These are phyloP conservation scores for Zaprionus davidi DNA, from an alignment of 1,140 invertebrate species.

Conservation along the genomic window DNA sequence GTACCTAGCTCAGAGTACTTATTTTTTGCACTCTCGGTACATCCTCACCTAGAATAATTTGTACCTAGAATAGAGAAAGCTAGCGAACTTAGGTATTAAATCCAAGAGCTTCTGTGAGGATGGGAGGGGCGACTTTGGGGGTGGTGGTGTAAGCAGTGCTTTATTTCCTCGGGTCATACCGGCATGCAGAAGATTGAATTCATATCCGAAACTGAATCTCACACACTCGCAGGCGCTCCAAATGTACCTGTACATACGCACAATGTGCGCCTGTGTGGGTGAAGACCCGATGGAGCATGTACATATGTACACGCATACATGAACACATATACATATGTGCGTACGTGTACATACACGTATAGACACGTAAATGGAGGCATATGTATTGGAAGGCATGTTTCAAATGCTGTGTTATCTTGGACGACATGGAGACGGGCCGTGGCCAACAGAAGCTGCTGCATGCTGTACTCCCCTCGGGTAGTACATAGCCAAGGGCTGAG, in stretches of 20 bases:
- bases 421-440: slow-evolving; percentile 58
- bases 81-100: background rate
- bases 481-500: slow-evolving; percentile 84
- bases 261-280: slow-evolving; percentile 6
- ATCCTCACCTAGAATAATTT: background rate
- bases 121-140: slow-evolving; percentile 7
- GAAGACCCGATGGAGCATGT: slow-evolving; percentile 30
- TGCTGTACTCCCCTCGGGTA: slow-evolving; percentile 83
- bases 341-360: slow-evolving; percentile 33
- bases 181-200: slow-evolving; percentile 53
- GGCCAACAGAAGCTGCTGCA: slow-evolving; percentile 83
- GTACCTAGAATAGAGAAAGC: background rate
- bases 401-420: slow-evolving; percentile 75
- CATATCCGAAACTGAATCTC: slow-evolving; percentile 53
- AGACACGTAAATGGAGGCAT: slow-evolving; percentile 48
- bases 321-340: slow-evolving; percentile 36
- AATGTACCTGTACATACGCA: slow-evolving; percentile 20
- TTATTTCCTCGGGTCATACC: slow-evolving; percentile 74
- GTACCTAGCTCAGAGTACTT: slow-evolving; percentile 25
- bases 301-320: slow-evolving; percentile 46
- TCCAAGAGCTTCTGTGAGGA: slow-evolving; percentile 25
- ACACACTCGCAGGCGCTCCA: slow-evolving; percentile 43
- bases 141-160: slow-evolving; percentile 42
- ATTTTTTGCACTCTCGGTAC: background rate
- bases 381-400: slow-evolving; percentile 59